Evolutionary conservation across 2,113 vertebrate genomes (phyloP), one percentile per base, ranked within the genome.

Genomic region (Cololabis saira): DNA sequence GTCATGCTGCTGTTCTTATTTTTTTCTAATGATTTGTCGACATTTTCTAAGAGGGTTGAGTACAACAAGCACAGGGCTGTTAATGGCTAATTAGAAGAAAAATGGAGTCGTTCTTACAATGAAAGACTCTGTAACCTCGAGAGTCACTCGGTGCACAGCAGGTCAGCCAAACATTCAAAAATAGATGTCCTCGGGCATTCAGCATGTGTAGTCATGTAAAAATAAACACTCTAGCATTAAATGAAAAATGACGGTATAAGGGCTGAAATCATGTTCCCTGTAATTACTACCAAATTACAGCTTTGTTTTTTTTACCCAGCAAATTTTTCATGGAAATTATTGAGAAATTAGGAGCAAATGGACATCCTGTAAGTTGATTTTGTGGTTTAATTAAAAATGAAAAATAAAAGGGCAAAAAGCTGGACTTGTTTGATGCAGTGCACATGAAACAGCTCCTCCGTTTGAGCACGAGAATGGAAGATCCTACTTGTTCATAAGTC

Each of bases 271-370:
- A 33, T 54, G 42, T 52, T 5, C 19, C 48, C 18, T 19, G 3
- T 55, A 33, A 58, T 59, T 71, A 48, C 21, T 18, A 55, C 19
- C 11, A 42, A 61, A 53, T 68, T 78, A 68, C 37, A 49, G 33
- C 22, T 47, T 27, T 30, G 9, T 41, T 44, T n/a, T 61, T 66
- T 56, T 50, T 61, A 9, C 24, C 5, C 11, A 27, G 21, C 27
- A 65, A 60, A 47, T 2, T 27, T 30, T 30, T 41, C 3, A 24
- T 41, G 16, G 21, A 33, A 37, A 61, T 49, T 44, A 61, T 49
- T 43, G 43, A 24, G 56, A 70, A 52, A 59, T 22, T 11, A 64
- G 47, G 16, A 18, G 1, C 6, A 53, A 48, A 55, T 66, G 8
- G 24, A 3, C 12, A 37, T 47, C 30, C 2, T 0, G 11, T 24